Conservation (phyloP, 2,797 vertebrate genomes). For the Liasis olivaceus region DNA sequence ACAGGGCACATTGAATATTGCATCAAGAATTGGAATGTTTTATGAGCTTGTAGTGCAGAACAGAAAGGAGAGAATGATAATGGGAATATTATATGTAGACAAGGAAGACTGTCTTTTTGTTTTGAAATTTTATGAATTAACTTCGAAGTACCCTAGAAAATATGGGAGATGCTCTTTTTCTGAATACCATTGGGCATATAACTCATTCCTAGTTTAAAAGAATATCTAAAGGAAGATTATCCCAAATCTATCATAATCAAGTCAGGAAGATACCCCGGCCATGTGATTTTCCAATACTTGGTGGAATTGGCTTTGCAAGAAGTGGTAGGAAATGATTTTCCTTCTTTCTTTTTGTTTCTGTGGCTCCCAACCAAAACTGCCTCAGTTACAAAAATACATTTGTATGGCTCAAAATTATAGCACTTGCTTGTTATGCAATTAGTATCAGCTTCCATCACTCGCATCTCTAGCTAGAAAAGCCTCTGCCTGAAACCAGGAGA, state of each 20-base stretch:
- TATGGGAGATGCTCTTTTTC: neutral
- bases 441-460: neutral
- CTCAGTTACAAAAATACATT: no score
- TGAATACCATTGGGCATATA: neutral
- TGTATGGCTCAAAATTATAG: no score
- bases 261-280: no score
- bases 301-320: no score
- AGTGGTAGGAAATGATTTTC: no score
- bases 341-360: no score
- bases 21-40: slow-evolving; percentile 40
- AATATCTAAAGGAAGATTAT: neutral
- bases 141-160: neutral
- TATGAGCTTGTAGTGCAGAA: slow-evolving; percentile 40
- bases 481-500: neutral
- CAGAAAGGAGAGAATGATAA: neutral
- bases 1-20: slow-evolving; percentile 35
- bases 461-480: neutral
- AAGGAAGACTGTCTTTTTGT: neutral
- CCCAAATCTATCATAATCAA: neutral
- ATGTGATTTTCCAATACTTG: no score
- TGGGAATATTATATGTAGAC: neutral
- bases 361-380: no score
- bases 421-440: neutral
- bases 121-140: neutral
- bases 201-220: neutral